These are phyloP conservation scores for Argopecten irradians DNA, from an alignment of 1,140 invertebrate species.

Conservation along the genomic window DNA sequence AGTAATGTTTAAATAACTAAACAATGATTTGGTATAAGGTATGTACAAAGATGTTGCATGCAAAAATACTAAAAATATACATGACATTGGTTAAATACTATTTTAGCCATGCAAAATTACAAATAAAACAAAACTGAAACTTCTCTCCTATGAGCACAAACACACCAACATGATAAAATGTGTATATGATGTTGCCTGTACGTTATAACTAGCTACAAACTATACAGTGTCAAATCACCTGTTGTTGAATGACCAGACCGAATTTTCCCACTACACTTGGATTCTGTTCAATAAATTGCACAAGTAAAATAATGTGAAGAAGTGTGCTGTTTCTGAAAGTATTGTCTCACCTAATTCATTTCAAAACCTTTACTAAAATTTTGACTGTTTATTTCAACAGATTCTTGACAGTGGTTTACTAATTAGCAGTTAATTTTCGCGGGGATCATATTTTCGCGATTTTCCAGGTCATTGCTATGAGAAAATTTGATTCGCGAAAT, in stretches of 20 bases:
- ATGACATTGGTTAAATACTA: background rate
- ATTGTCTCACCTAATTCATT: background rate
- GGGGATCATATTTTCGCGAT: too few species aligned
- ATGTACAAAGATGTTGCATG: background rate
- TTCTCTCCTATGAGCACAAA: background rate
- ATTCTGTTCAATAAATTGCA: slow-evolving; percentile 1
- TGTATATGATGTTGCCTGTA: background rate
- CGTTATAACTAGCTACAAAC: background rate
- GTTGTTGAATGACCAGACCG: background rate
- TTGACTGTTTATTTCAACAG: too few species aligned
- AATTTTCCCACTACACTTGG: slow-evolving; percentile 2
- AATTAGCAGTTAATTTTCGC: too few species aligned
- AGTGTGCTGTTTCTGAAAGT: background rate
- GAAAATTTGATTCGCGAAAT: too few species aligned
- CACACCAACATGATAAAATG: background rate
- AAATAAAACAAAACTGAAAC: background rate
- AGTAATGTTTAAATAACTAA: too few species aligned
- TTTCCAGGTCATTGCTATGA: too few species aligned
- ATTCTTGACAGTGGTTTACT: too few species aligned
- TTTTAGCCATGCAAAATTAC: background rate
- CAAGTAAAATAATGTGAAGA: background rate
- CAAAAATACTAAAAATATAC: background rate
- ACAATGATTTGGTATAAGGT: background rate
- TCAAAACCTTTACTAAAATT: too few species aligned
- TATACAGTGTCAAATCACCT: background rate